phyloP scores from a whole-genome alignment of 1,140 invertebrate species.

The Hyles euphorbiae region DNA sequence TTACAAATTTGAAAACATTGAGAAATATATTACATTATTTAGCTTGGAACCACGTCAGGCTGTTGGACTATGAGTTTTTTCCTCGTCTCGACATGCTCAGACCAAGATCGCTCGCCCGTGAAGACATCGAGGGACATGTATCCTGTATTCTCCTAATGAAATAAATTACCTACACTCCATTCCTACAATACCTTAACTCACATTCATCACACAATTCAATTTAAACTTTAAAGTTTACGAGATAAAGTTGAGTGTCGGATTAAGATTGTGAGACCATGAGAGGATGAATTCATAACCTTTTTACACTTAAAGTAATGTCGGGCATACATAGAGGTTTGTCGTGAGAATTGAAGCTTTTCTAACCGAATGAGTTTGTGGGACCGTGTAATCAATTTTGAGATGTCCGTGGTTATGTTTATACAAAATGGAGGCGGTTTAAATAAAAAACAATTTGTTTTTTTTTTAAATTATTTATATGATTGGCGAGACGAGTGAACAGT shows the following conservation, averaged over 20 bases:
- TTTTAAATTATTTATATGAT: no score
- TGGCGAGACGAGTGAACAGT: no score
- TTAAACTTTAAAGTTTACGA: neutral
- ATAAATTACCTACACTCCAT: conserved; percentile 44
- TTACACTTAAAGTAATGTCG: conserved; percentile 5
- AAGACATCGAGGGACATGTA: conserved; percentile 63
- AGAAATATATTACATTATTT: neutral
- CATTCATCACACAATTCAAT: conserved; percentile 1
- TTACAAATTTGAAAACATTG: neutral
- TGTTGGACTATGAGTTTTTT: conserved; percentile 44
- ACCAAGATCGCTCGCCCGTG: conserved; percentile 48
- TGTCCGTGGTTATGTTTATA: no score
- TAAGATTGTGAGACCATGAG: conserved; percentile 8
- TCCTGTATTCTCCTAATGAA: conserved; percentile 67
- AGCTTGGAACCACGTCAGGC: conserved; percentile 3
- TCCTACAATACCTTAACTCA: conserved; percentile 24
- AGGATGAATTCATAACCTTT: conserved; percentile 30
- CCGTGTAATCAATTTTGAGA: no score
- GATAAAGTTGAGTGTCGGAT: conserved; percentile 17
- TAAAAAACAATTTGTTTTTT: no score
- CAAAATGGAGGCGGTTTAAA: no score
- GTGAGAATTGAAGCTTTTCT: conserved; percentile 22
- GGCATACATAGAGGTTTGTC: conserved; percentile 14
- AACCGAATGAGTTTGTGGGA: conserved; percentile 11
- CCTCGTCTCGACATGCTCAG: conserved; percentile 42